Conservation (phyloP, 1,140 invertebrate genomes). For the Berghia stephanieae region DNA sequence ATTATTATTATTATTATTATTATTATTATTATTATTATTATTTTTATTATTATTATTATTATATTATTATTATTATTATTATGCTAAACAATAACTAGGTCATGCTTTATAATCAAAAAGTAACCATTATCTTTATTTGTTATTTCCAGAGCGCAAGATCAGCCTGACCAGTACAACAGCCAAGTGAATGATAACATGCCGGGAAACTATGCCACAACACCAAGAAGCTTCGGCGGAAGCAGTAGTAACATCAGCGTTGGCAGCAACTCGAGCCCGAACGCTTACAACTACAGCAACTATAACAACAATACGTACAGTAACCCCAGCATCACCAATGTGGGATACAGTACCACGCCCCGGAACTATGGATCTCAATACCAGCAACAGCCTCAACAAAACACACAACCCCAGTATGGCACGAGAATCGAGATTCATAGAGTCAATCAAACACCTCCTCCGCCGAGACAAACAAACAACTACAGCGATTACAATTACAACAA, state of each 20-base stretch:
- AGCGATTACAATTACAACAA: conserved; percentile 13
- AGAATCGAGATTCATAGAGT: conserved; percentile 28
- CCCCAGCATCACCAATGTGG: conserved; percentile 3
- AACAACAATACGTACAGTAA: conserved; percentile 14
- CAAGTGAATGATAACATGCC: conserved; percentile 34
- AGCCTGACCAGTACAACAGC: conserved; percentile 31
- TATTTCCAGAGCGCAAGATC: too few relatives aligned
- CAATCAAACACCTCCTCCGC: neutral
- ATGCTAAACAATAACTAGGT: too few relatives aligned
- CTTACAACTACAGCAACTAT: neutral
- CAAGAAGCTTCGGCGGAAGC: neutral
- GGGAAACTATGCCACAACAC: conserved; percentile 15
- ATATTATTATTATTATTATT: too few relatives aligned
- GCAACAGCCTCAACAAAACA: too few relatives aligned
- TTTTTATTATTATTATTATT: too few relatives aligned
- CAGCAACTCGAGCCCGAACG: too few relatives aligned
- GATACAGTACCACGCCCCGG: conserved; percentile 30
- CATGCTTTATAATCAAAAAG: too few relatives aligned
- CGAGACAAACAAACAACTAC: conserved; percentile 25
- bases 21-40: too few relatives aligned
- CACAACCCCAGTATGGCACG: neutral
- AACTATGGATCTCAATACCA: conserved; percentile 24
- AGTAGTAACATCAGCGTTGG: too few relatives aligned
- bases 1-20: too few relatives aligned
- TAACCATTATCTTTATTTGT: too few relatives aligned